Conservation (phyloP, 2,113 vertebrate genomes). For the Sorex araneus region DNA sequence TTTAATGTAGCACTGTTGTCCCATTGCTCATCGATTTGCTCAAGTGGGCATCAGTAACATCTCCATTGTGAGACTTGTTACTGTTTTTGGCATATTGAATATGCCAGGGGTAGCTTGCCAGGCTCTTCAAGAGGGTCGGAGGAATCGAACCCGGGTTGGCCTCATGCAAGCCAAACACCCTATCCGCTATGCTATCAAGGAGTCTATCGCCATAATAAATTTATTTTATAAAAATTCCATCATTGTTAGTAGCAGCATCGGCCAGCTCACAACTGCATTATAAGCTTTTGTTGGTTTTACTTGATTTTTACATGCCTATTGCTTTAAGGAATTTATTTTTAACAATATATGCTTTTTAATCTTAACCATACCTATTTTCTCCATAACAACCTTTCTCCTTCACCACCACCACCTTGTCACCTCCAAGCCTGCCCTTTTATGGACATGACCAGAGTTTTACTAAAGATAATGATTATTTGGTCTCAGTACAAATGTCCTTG, state of each 20-base stretch:
- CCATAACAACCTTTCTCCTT: not conserved
- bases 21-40: no score
- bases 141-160: no score
- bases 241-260: not conserved
- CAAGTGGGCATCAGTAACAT: no score
- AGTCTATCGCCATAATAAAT: no score
- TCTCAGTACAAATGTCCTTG: conserved; percentile 70
- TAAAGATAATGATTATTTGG: conserved; percentile 41
- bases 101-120: no score
- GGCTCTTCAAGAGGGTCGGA: no score
- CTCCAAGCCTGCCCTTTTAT: conserved; percentile 1
- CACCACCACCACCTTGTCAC: not conserved
- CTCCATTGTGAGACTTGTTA: no score
- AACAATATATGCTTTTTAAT: not conserved
- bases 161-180: no score
- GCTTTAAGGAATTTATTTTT: conserved; percentile 34
- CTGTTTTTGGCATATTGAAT: no score
- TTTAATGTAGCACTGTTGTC: no score
- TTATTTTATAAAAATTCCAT: conserved; percentile 9
- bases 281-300: conserved; percentile 54
- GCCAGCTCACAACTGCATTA: not conserved
- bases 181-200: no score
- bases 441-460: conserved; percentile 30
- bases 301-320: conserved; percentile 45
- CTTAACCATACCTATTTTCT: not conserved